A percentile compares a stretch with the other conserved stretches of the same genome.
Conservation (phyloP, 2,113 vertebrate species). For the Perca schrenkii region DNA sequence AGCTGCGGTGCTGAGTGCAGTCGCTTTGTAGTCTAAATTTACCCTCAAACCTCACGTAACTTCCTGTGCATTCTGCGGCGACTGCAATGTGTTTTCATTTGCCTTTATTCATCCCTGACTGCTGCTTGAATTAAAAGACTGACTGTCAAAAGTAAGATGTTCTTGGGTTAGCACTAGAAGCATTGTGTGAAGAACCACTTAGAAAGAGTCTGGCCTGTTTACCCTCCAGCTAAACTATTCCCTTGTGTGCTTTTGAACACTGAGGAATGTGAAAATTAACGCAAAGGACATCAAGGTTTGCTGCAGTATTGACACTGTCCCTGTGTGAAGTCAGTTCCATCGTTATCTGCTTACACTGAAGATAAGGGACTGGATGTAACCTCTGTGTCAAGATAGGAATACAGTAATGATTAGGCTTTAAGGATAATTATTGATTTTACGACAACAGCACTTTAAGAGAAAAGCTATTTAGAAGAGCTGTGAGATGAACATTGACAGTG, state of each 20-base stretch:
- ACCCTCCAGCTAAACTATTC: slow-evolving; percentile 53
- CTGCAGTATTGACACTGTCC: slow-evolving; percentile 48
- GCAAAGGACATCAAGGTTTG: slow-evolving; percentile 35
- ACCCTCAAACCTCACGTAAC: slow-evolving; percentile 59
- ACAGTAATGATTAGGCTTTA: slow-evolving; percentile 11
- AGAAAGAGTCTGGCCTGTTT: slow-evolving; percentile 63
- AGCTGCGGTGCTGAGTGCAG: background rate
- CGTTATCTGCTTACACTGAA: slow-evolving; percentile 51
- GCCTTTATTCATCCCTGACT: slow-evolving; percentile 6
- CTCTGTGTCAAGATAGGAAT: background rate
- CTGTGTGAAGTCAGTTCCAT: slow-evolving; percentile 60
- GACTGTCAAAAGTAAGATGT: slow-evolving; percentile 32
- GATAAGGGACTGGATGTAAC: slow-evolving; percentile 51
- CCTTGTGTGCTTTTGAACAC: slow-evolving; percentile 58
- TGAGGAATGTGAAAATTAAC: slow-evolving; percentile 63
- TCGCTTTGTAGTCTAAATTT: slow-evolving; percentile 63
- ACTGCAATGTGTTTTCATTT: slow-evolving; percentile 18
- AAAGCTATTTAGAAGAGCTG: slow-evolving; percentile 20
- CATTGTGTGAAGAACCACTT: slow-evolving; percentile 59
- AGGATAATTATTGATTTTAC: background rate
- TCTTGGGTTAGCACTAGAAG: slow-evolving; percentile 16
- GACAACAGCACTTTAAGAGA: background rate
- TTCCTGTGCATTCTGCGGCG: slow-evolving; percentile 61
- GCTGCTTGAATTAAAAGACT: slow-evolving; percentile 38
- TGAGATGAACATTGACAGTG: background rate